A percentile compares a stretch with the other conserved stretches of the same genome.
phyloP scores from a whole-genome alignment of 2,888 invertebrate genomes.

The Sacculina carcini region DNA sequence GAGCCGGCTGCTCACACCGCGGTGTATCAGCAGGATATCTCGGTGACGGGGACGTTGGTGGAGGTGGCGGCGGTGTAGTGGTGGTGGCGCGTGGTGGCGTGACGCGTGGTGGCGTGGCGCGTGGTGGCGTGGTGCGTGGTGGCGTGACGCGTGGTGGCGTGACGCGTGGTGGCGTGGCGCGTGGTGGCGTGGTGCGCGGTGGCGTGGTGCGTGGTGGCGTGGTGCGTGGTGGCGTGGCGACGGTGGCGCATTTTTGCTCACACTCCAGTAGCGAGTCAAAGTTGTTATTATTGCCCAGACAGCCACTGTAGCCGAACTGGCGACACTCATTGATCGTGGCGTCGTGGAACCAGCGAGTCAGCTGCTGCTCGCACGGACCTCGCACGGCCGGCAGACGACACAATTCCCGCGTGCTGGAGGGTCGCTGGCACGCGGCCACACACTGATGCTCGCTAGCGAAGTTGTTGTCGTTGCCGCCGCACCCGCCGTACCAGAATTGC shows the following conservation, averaged over 20 bases:
- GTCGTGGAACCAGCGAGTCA: conserved; percentile 5
- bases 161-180: no score
- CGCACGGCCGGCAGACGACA: conserved; percentile 3
- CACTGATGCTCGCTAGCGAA: conserved; percentile 6
- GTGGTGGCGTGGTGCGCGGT: no score
- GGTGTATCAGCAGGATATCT: no score
- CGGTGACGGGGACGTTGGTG: neutral
- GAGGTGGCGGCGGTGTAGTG: neutral
- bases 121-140: neutral
- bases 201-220: no score
- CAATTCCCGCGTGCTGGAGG: neutral
- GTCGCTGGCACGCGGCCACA: neutral
- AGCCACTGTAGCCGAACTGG: conserved; percentile 4
- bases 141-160: no score
- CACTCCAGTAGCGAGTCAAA: conserved; percentile 1
- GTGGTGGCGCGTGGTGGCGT: no score
- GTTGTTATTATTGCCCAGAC: conserved; percentile 7
- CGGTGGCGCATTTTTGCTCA: neutral
- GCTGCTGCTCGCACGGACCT: conserved; percentile 2
- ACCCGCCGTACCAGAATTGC: conserved; percentile 9
- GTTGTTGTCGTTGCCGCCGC: conserved; percentile 5
- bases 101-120: no score
- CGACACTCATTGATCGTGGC: neutral
- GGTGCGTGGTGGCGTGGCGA: neutral
- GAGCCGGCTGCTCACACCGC: neutral